Base-by-base conservation (phyloP, 2,113 vertebrate species). In the Hydrolagus affinis region DNA sequence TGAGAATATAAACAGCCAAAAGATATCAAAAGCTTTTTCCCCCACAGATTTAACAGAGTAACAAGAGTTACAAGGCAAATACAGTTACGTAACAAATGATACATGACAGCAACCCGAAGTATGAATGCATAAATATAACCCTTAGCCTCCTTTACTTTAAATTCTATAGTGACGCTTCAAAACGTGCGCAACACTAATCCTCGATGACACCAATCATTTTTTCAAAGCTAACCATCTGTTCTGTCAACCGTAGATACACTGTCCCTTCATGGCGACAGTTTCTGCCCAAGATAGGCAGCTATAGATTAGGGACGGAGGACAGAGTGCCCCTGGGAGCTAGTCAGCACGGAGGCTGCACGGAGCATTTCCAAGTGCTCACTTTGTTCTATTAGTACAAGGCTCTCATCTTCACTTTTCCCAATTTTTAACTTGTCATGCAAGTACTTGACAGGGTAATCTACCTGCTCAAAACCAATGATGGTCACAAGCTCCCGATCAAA, bases 1-100 rank as follows among this genome's bases (percentile, higher is more conserved):
- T 75, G 73, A 78, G 85, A 87, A 88, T 7, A 64, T 69, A 87
- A 87, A 76, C 77, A 85, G 87, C 9, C 3, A 88, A 86, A 28
- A 25, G 59, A 73, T 30, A 85, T 30, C 73, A 76, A 62, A 78
- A 86, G 89, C 87, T 30, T 71, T 8, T 62, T 62, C 62, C 28
- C n/a, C 12, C 59, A 62, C 57, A 78, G 11, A 78, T 23, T 60
- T 12, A 62, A 80, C n/a, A 17, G 8, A 8, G 15, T 30, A 28
- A 11, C 15, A 25, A 14, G 25, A n/a, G 23, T 11, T 15, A 10
- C 56, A 62, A 80, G 15, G 75, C 30, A 21, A 75, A 57, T 75
- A 21, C 32, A 75, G 73, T 19, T 75, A 56, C 3, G 2, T 19
- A 56, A 74, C 3, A 74, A 71, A 9, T 3, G 28, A 72, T 12